Conservation (phyloP, 2,797 vertebrate genomes). For the Acanthurus leucopareius region DNA sequence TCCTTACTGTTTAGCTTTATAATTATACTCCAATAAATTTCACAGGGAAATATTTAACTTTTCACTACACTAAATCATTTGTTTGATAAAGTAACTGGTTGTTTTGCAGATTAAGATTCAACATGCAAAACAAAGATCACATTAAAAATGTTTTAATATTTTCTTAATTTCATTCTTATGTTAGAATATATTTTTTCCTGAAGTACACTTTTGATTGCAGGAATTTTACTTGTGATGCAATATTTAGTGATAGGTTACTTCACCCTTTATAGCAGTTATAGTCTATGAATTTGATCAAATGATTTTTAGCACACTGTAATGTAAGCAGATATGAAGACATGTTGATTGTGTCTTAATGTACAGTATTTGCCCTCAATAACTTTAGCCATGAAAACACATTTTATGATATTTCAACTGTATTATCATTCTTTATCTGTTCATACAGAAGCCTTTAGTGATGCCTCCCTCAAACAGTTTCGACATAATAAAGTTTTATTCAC, state of each 20-base stretch:
- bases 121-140: not conserved
- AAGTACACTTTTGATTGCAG: not conserved
- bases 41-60: not conserved
- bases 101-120: not conserved
- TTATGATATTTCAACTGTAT: not conserved
- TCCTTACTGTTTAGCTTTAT: not conserved
- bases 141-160: too few relatives aligned
- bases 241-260: not conserved
- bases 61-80: not conserved
- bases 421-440: not conserved
- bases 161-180: not conserved
- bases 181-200: too few relatives aligned
- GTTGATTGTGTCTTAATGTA: not conserved
- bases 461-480: too few relatives aligned
- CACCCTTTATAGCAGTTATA: too few relatives aligned
- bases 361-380: not conserved
- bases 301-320: not conserved
- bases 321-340: not conserved
- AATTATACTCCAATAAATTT: not conserved
- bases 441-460: too few relatives aligned
- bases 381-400: too few relatives aligned
- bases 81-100: not conserved
- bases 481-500: too few relatives aligned
- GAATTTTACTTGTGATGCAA: not conserved
- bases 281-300: not conserved